These are phyloP conservation scores for Erpobdella octoculata DNA, from an alignment of 2,888 invertebrate species.

Conservation along the genomic window DNA sequence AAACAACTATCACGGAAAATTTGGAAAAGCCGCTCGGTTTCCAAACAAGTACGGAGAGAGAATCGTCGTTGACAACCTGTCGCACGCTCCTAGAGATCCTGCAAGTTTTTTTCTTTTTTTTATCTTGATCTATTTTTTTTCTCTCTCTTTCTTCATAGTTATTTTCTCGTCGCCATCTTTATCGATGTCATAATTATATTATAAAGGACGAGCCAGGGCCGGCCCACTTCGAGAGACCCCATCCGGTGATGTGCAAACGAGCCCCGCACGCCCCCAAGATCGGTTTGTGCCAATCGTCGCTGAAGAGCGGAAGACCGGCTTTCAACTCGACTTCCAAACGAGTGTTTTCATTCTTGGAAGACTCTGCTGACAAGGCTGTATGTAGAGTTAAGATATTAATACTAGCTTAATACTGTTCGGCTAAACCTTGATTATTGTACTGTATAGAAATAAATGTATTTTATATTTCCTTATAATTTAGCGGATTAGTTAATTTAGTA, in stretches of 20 bases:
- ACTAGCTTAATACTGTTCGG: no score
- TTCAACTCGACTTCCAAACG: background rate
- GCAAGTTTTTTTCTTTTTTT: no score
- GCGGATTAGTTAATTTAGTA: no score
- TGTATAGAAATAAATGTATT: no score
- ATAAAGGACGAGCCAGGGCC: constrained; percentile 4
- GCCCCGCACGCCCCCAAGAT: background rate
- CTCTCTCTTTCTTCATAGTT: no score
- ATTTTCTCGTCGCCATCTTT: no score
- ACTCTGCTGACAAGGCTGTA: background rate
- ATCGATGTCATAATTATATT: no score
- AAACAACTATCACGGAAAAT: background rate
- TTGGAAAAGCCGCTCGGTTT: background rate
- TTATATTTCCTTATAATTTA: no score
- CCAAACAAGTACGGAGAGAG: constrained; percentile 1
- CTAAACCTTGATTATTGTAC: no score
- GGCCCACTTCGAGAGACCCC: background rate
- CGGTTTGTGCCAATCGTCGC: background rate
- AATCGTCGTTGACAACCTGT: background rate
- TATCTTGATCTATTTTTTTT: no score
- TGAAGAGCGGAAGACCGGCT: background rate
- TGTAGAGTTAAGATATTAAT: no score
- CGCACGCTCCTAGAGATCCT: background rate
- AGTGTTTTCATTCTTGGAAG: background rate
- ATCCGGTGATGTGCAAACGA: background rate